Evolutionary conservation across 2,888 invertebrate genomes (phyloP).

Genomic region (Panzeria rudis): DNA sequence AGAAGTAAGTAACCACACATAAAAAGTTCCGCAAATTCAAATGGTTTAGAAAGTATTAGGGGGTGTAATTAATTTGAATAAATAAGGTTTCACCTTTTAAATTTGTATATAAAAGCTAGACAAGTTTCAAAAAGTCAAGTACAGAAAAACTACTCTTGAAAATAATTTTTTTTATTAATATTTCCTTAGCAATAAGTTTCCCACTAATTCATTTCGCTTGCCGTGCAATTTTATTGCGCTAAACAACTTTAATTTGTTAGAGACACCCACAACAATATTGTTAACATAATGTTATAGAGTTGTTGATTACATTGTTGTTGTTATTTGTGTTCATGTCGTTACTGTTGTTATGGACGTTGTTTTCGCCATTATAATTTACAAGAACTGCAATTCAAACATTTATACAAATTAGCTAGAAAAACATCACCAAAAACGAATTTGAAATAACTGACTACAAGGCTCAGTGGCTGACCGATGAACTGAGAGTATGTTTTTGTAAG

Average conservation of each 20-base stretch:
- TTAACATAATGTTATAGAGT: slow-evolving; percentile 41
- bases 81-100: not conserved
- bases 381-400: slow-evolving; percentile 19
- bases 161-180: not conserved
- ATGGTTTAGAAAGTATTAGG: not conserved
- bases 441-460: not conserved
- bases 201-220: slow-evolving; percentile 2
- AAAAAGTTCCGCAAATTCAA: not conserved
- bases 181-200: not conserved
- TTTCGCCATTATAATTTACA: slow-evolving; percentile 12
- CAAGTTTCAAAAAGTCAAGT: not conserved
- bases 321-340: not conserved
- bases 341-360: slow-evolving; percentile 26
- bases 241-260: slow-evolving; percentile 45
- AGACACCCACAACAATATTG: slow-evolving; percentile 45
- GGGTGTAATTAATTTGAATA: not conserved
- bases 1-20: not conserved
- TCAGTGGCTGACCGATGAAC: not conserved
- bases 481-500: not conserved
- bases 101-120: not conserved
- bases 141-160: no score
- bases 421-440: not conserved
- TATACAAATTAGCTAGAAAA: slow-evolving; percentile 40
- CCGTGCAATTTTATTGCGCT: not conserved
- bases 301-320: slow-evolving; percentile 46